Percentiles rank a stretch among this genome's conserved stretches.
phyloP scores from a whole-genome alignment of 2,888 invertebrate genomes.

The Hedychridium roseum region DNA sequence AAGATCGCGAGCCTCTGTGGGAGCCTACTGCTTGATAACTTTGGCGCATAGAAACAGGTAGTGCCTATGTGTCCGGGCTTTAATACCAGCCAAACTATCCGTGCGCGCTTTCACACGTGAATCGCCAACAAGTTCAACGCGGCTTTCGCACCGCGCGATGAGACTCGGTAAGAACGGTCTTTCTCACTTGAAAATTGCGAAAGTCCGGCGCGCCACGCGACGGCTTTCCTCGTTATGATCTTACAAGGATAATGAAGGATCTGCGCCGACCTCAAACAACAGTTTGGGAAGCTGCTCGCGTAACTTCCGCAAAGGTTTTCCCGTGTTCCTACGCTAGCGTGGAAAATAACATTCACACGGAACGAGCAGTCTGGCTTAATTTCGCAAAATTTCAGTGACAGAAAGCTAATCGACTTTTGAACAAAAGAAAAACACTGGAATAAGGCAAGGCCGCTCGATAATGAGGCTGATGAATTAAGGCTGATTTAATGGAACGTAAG shows the following conservation, averaged over 20 bases:
- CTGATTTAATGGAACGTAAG: slow-evolving; percentile 37
- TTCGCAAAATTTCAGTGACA: too few species aligned
- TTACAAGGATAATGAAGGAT: neutral
- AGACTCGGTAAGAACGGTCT: slow-evolving; percentile 32
- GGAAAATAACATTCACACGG: too few species aligned
- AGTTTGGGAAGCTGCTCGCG: slow-evolving; percentile 31
- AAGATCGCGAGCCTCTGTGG: slow-evolving; percentile 33
- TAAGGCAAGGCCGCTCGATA: too few species aligned
- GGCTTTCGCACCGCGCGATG: slow-evolving; percentile 28
- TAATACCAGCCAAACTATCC: too few species aligned
- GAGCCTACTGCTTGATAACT: too few species aligned
- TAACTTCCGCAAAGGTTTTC: slow-evolving; percentile 39
- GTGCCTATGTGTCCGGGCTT: too few species aligned
- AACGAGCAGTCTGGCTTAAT: too few species aligned
- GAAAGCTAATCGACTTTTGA: too few species aligned
- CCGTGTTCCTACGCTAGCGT: slow-evolving; percentile 12
- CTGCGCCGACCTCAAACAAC: neutral
- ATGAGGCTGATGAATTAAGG: slow-evolving; percentile 8
- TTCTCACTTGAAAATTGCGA: slow-evolving; percentile 48
- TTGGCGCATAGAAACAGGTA: too few species aligned
- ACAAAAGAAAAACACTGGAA: too few species aligned
- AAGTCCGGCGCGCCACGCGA: slow-evolving; percentile 16
- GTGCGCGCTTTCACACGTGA: too few species aligned
- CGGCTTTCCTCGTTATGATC: slow-evolving; percentile 21
- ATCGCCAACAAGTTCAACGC: slow-evolving; percentile 22